Evolutionary conservation across 2,888 invertebrate species (phyloP), one percentile per base, ranked within the genome.

Genomic region (Lypha dubia): DNA sequence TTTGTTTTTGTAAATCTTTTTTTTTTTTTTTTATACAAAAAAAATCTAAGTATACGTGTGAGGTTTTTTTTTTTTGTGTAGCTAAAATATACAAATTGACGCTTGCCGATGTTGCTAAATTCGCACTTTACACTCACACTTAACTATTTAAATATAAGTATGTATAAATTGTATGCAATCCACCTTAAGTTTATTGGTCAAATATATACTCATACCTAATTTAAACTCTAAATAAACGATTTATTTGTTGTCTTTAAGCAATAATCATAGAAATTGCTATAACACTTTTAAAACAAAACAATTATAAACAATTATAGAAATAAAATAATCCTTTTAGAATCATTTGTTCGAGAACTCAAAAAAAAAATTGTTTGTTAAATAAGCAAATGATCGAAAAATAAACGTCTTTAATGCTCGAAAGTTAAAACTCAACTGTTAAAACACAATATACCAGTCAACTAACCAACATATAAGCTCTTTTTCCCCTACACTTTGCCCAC

Each of bases 71-170:
- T n/a, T n/a, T n/a, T n/a, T n/a, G n/a, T 35, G 8, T 75, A 68
- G 71, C 51, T n/a, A 32, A n/a, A 17, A 6, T 20, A 15, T 41
- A 44, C 51, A 56, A 77, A 60, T 80, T 53, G 70, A 76, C 73
- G 60, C 65, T 81, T 71, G 58, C 20, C 77, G 83, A 65, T 51
- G 84, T 83, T 81, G 86, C 87, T 86, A 86, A 88, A 88, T 90
- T 90, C 89, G 90, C 89, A 90, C 90, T 90, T 90, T 90, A 90
- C 89, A 90, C 90, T 90, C 76, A 62, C 53, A 76, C 70, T 70
- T 63, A 68, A 44, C 51, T 67, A n/a, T n/a, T n/a, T n/a, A n/a
- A n/a, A n/a, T n/a, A n/a, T n/a, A n/a, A n/a, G n/a, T n/a, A 75
- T 65, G 73, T 63, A 70, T 65, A 79, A 83, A 84, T 56, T 75